A percentile compares a stretch with the other conserved stretches of the same genome.
Conservation (phyloP, 2,888 invertebrate species). For the Chironomus tentans region DNA sequence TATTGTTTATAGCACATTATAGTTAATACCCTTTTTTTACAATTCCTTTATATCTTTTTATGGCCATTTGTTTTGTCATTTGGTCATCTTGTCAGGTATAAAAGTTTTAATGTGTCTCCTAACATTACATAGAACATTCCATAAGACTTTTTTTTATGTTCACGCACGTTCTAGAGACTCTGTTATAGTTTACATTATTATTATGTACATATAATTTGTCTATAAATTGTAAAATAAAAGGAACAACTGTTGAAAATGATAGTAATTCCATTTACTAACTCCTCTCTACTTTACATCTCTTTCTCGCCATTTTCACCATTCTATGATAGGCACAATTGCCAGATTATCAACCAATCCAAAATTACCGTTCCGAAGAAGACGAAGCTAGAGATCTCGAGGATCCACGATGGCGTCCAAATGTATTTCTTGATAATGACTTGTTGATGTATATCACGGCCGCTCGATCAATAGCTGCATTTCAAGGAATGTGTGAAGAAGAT, state of each 20-base stretch:
- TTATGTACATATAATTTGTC: neutral
- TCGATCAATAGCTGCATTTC: slow-evolving; percentile 96
- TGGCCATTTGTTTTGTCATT: neutral
- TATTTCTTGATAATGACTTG: slow-evolving; percentile 87
- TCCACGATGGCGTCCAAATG: slow-evolving; percentile 88
- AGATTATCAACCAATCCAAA: slow-evolving; percentile 45
- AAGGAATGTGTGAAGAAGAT: slow-evolving; percentile 95
- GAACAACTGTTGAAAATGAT: neutral
- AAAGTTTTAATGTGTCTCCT: neutral
- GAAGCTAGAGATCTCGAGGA: slow-evolving; percentile 59
- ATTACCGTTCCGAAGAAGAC: slow-evolving; percentile 44
- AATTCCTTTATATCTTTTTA: neutral
- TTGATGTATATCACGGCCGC: slow-evolving; percentile 96
- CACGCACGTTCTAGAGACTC: no score
- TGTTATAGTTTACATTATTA: no score
- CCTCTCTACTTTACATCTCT: neutral
- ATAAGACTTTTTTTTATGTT: no score
- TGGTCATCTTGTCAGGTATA: neutral
- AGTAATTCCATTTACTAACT: neutral
- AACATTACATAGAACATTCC: neutral
- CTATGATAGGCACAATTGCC: slow-evolving; percentile 42
- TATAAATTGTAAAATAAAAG: neutral
- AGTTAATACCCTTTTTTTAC: neutral
- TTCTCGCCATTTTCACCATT: no score
- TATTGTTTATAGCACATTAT: slow-evolving; percentile 29